phyloP scores from a whole-genome alignment of 2,797 vertebrate genomes.

The Acanthurus lineatus region DNA sequence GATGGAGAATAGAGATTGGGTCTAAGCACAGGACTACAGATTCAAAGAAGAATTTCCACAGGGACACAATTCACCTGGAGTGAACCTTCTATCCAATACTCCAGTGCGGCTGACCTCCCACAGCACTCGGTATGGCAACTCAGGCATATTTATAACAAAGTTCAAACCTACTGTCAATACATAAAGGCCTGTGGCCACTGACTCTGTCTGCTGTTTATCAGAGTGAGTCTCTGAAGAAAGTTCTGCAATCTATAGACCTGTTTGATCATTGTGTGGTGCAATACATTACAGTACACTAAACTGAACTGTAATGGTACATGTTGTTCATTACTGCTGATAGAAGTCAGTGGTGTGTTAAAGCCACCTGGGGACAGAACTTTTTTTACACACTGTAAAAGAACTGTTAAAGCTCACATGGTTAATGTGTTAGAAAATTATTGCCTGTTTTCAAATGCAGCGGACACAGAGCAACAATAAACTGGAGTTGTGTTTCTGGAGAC shows the following conservation, averaged over 20 bases:
- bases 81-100: constrained; percentile 49
- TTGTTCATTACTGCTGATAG: neutral
- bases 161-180: constrained; percentile 32
- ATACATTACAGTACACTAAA: neutral
- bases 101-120: constrained; percentile 43
- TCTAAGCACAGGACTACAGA: constrained; percentile 57
- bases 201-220: constrained; percentile 45
- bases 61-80: constrained; percentile 55
- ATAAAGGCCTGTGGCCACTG: constrained; percentile 28
- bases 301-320: neutral
- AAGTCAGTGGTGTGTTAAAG: neutral
- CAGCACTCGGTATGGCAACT: constrained; percentile 27
- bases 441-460: too few species aligned
- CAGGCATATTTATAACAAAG: constrained; percentile 48
- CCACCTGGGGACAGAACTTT: neutral
- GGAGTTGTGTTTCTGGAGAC: too few species aligned
- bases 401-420: too few species aligned
- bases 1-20: constrained; percentile 67
- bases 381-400: too few species aligned
- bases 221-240: constrained; percentile 19
- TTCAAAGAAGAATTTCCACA: constrained; percentile 61
- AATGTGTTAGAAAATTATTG: too few species aligned
- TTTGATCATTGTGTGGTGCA: neutral
- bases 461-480: neutral
- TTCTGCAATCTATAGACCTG: constrained; percentile 20